Conservation (phyloP, 2,888 invertebrate species). For the Lochmaea capreae region DNA sequence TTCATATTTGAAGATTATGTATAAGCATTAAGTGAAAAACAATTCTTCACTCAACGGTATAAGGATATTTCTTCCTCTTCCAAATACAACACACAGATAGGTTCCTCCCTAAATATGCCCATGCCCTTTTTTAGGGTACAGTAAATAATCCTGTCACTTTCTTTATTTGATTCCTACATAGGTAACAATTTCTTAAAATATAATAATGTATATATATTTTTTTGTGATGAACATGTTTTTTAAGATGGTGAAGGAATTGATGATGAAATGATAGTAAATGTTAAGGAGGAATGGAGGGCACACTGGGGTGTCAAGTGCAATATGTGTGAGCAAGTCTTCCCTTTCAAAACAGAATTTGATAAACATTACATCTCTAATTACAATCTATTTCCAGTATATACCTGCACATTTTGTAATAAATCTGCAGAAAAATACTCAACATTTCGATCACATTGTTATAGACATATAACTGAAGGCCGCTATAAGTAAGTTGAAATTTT, state of each 20-base stretch:
- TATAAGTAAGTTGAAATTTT: slow-evolving; percentile 66
- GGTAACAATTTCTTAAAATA: too few species aligned
- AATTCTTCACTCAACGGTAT: too few species aligned
- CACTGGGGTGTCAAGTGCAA: slow-evolving; percentile 70
- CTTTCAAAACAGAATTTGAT: slow-evolving; percentile 68
- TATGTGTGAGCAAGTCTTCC: slow-evolving; percentile 68
- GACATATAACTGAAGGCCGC: slow-evolving; percentile 70
- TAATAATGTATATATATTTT: not conserved
- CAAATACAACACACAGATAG: too few species aligned
- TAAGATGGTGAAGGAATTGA: slow-evolving; percentile 58
- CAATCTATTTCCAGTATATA: slow-evolving; percentile 67
- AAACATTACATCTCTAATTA: slow-evolving; percentile 66
- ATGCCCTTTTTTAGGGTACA: too few species aligned
- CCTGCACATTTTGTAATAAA: slow-evolving; percentile 71
- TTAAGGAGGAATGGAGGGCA: slow-evolving; percentile 64
- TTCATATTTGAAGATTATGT: too few species aligned
- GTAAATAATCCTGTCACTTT: too few species aligned
- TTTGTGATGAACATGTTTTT: slow-evolving; percentile 13
- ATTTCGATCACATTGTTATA: slow-evolving; percentile 70
- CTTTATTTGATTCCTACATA: too few species aligned
- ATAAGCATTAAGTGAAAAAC: too few species aligned
- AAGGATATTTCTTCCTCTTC: too few species aligned
- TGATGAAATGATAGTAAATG: slow-evolving; percentile 65
- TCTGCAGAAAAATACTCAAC: slow-evolving; percentile 68
- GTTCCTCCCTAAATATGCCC: too few species aligned